Base-by-base conservation (phyloP, 2,888 invertebrate genomes). In the Zhengitettix transpicula region DNA sequence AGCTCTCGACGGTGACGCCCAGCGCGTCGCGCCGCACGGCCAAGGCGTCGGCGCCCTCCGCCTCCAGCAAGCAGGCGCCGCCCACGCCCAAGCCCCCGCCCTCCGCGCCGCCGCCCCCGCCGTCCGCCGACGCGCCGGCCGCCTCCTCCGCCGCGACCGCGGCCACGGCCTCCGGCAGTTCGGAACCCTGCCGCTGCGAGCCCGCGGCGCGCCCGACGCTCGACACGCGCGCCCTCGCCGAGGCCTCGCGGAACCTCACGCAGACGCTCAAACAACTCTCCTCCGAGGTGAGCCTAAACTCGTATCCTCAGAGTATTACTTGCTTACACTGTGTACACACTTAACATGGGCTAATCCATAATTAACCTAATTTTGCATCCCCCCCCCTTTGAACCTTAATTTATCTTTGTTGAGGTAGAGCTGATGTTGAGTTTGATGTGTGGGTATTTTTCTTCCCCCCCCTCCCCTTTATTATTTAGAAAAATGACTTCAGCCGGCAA, bases 201-300 rank as follows among this genome's bases (percentile, higher is more conserved):
- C 60, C 64, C 42, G 58, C 58, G 52, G 64, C 67, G 10, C 64
- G 75, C 58, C 77, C 78, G 16, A 71, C 74, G 41, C 69, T 79
- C 60, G 87, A 87, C 69, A 85, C 86, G 16, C 80, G 83, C 68
- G 86, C 88, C 57, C 78, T 95, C 54, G 85, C 90, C 64, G 92
- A 94, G 73, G 94, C 94, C 12, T 91, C 92, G 28, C 82, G 92
- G 67, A 94, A 92, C 74, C 79, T 95, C 65, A 93, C 93, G 60
- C 92, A 92, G 73, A 94, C 93, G 59, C 75, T 95, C 61, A 87
- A 90, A 70, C 89, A 90, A 73, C 78, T 94, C 61, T 91, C 91
- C 61, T 90, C 91, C 67, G 91, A 92, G 74, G 92, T 92, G 8
- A 47, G 47, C n/a, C n/a, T n/a, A n/a, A n/a, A n/a, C n/a, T n/a